Evolutionary conservation across 2,797 vertebrate species (phyloP), one percentile per base, ranked within the genome.

Genomic region (Neosilurus hyrtlii): DNA sequence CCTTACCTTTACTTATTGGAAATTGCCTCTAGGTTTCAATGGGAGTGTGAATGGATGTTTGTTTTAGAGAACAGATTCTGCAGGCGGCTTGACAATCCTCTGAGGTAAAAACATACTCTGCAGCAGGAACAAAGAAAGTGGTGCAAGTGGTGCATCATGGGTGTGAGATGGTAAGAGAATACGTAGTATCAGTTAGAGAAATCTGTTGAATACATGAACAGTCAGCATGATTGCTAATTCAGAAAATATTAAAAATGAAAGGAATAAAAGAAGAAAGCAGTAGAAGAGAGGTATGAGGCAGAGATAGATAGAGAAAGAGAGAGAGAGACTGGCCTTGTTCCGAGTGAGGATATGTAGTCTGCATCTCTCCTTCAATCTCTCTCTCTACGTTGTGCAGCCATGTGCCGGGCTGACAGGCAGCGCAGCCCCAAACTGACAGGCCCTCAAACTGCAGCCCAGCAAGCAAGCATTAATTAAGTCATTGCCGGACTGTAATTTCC

Each of bases 401-500:
- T 93, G 93, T 94, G 94, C 93, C 80, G 91, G 89, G 90, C 91
- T 96, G 96, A 97, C 97, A 97, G 95, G 92, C 94, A 95, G 94
- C 0, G 90, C 95, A 91, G 95, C 95, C 94, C 95, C 95, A 95
- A 96, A 97, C 96, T 98, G 98, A 99, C 98, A 98, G 96, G 94
- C 94, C 95, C 95, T 97, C 97, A 97, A 96, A 96, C 94, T 93
- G 94, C 85, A 88, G 95, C 91, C 94, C 95, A 96, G 97, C 96
- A 96, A 96, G 94, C 95, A 95, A 95, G 97, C 97, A 97, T 98
- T 99, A 99, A 99, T 99, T 99, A 99, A 99, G 98, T 98, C 97
- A 97, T 99, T 96, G 98, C 97, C 96, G 97, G 98, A 99, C 98
- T 98, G 97, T 99, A 99, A 99, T 99, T 99, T 99, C 96, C 97